Evolutionary conservation across 1,140 invertebrate species (phyloP).

Genomic region (Antheraea pernyi): DNA sequence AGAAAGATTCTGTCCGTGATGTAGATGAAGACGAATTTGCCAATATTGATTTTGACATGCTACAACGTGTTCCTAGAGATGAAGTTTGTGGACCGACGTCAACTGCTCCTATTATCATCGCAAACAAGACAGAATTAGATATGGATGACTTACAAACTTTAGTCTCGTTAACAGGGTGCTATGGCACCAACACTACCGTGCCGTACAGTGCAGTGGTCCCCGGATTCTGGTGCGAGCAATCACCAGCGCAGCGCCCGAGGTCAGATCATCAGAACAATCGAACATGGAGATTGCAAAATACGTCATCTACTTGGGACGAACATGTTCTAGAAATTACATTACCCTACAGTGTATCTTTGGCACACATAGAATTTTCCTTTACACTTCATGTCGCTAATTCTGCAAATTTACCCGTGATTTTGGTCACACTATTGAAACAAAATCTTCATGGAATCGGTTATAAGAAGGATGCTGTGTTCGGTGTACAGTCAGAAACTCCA

Average conservation of each 20-base stretch:
- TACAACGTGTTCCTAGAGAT: constrained; percentile 51
- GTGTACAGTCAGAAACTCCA: constrained; percentile 80
- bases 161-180: constrained; percentile 61
- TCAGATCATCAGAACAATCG: constrained; percentile 90
- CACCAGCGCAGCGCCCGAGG: constrained; percentile 92
- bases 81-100: constrained; percentile 77
- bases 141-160: constrained; percentile 60
- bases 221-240: constrained; percentile 94
- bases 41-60: constrained; percentile 67
- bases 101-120: constrained; percentile 58
- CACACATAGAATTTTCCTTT: constrained; percentile 94
- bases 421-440: constrained; percentile 92
- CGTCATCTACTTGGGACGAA: constrained; percentile 94
- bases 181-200: constrained; percentile 79
- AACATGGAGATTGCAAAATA: constrained; percentile 92
- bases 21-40: constrained; percentile 82
- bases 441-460: constrained; percentile 86
- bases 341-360: constrained; percentile 86
- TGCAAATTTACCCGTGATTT: constrained; percentile 80
- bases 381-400: constrained; percentile 87
- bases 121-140: constrained; percentile 67
- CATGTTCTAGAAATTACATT: constrained; percentile 94
- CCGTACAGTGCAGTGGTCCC: constrained; percentile 93
- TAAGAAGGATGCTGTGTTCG: constrained; percentile 70
- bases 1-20: constrained; percentile 85